Evolutionary conservation across 2,797 vertebrate genomes (phyloP), one percentile per base, ranked within the genome.

Genomic region (Rhinophrynus dorsalis): DNA sequence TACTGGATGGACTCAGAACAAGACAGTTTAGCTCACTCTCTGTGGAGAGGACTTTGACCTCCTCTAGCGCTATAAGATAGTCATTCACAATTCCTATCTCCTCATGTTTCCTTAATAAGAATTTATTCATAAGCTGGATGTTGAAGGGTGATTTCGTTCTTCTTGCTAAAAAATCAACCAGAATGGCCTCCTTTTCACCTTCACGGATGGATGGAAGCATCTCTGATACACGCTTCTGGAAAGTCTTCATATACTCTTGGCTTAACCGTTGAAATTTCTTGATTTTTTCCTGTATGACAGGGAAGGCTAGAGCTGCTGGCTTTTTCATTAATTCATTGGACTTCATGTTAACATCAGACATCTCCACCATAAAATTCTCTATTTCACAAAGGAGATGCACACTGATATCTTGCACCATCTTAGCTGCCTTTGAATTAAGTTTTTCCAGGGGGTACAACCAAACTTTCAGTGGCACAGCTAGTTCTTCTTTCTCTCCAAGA

Each of bases 371-470:
- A 51, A 80, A 23, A 0, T 7, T 30, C 38, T 86, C 79, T 2
- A 55, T 18, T 7, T 58, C 52, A 0, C 5, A 29, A 1, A 82
- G 9, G 0, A 83, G 6, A 2, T 57, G 10, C 24, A 77, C 1
- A 74, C 73, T 73, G 76, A 48, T 85, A 44, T 85, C 67, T 2
- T 64, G 61, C 9, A 81, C 75, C 0, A 86, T 33, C 64, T 76
- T 17, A 7, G 83, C 77, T 3, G 84, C 84, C 23, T 9, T 5
- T 5, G 78, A 74, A 48, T 86, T 72, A 23, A 89, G 47, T 18
- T 2, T 60, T 2, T 76, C 54, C 15, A 87, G 47, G 0, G 86
- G 84, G 44, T 84, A 67, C n/a, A 89, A 55, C 84, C 84, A 86
- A n/a, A 82, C 80, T 3, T 45, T 59, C 6, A 78, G 5, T 35